These are phyloP conservation scores for Shinisaurus crocodilurus DNA, from an alignment of 2,113 vertebrate genomes.

Conservation along the genomic window DNA sequence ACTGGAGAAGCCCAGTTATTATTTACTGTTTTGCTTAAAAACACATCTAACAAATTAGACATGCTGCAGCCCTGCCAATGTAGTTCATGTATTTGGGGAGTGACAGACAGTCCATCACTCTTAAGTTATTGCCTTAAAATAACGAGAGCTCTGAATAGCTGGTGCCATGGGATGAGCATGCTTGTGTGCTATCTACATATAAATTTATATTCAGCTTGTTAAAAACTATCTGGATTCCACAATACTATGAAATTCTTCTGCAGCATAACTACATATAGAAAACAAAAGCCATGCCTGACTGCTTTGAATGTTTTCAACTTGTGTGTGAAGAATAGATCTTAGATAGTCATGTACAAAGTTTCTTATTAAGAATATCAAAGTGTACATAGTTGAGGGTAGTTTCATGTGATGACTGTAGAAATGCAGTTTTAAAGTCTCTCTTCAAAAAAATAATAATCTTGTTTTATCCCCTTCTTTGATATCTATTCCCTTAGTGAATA, in stretches of 20 bases:
- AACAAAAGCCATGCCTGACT: neutral
- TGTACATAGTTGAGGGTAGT: neutral
- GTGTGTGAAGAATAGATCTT: neutral
- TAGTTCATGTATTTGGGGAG: accelerated
- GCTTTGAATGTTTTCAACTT: neutral
- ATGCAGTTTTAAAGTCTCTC: neutral
- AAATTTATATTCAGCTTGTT: neutral
- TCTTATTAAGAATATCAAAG: neutral
- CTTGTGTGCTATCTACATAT: neutral
- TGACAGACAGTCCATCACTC: neutral
- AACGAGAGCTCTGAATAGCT: neutral
- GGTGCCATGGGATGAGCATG: neutral
- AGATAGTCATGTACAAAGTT: neutral
- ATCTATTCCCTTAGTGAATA: neutral
- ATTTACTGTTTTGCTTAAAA: neutral
- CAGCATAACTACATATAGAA: neutral
- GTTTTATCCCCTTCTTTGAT: neutral
- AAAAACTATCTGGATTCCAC: neutral
- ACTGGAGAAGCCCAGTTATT: neutral
- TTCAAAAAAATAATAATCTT: neutral
- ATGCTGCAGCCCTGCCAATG: neutral
- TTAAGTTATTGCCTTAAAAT: accelerated
- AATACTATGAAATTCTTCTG: neutral
- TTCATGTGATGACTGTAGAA: neutral
- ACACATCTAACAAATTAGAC: neutral